Evolutionary conservation across 2,888 invertebrate genomes (phyloP).

Genomic region (Piscicola geometra): DNA sequence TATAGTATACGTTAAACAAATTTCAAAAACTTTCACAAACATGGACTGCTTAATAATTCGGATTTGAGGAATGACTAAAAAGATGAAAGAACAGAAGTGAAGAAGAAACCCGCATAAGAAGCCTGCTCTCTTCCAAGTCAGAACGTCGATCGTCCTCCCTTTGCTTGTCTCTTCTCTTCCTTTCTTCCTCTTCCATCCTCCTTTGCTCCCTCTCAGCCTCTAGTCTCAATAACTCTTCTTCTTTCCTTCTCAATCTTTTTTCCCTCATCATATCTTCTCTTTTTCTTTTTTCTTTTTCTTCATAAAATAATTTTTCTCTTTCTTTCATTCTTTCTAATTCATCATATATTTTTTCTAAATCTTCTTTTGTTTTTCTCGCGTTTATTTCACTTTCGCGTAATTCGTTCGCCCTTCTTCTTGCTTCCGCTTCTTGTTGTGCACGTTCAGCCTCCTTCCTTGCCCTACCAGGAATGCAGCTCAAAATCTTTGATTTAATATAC

Average conservation of each 20-base stretch:
- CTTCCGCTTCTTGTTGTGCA: not conserved
- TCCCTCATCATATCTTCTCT: not conserved
- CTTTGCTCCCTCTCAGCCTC: constrained; percentile 5
- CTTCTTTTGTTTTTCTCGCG: not conserved
- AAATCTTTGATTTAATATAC: too few relatives aligned
- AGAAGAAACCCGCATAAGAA: not conserved
- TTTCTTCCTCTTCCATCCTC: not conserved
- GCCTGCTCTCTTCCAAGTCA: not conserved
- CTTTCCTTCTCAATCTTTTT: not conserved
- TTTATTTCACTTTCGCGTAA: not conserved
- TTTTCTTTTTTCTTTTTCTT: not conserved
- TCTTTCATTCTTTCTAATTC: not conserved
- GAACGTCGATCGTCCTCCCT: not conserved
- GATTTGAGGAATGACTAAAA: too few relatives aligned
- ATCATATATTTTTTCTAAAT: not conserved
- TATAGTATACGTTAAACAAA: too few relatives aligned
- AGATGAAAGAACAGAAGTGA: too few relatives aligned
- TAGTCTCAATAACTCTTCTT: not conserved
- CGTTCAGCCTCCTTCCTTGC: not conserved
- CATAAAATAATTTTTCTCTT: not conserved
- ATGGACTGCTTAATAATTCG: too few relatives aligned
- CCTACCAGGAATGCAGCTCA: too few relatives aligned
- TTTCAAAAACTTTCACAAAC: too few relatives aligned
- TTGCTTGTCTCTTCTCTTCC: not conserved
- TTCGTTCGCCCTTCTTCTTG: not conserved